phyloP scores from a whole-genome alignment of 1,140 invertebrate species.

The Drosophila pallidifrons region DNA sequence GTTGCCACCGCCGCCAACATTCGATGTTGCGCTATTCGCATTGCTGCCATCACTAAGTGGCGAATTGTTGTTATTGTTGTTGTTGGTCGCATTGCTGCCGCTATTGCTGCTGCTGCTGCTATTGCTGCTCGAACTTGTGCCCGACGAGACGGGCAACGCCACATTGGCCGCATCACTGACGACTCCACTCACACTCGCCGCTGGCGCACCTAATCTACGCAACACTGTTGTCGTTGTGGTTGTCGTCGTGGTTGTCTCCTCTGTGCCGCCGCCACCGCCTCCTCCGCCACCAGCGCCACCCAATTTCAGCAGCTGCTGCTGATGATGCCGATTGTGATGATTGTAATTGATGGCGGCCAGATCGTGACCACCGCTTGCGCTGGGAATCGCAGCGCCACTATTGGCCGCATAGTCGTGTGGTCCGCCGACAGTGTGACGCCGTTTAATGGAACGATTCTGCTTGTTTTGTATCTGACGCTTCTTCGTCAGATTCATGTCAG shows the following conservation, averaged over 20 bases:
- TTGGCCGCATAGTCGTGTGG: constrained; percentile 90
- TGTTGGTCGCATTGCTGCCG: constrained; percentile 13
- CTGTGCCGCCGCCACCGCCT: constrained; percentile 39
- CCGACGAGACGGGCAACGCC: constrained; percentile 20
- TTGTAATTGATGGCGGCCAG: constrained; percentile 72
- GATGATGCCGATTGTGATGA: constrained; percentile 72
- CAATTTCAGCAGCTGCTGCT: constrained; percentile 68
- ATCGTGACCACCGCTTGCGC: constrained; percentile 44
- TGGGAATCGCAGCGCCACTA: constrained; percentile 15
- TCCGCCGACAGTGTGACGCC: constrained; percentile 96
- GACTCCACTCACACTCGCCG: constrained; percentile 4
- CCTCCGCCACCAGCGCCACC: constrained; percentile 40
- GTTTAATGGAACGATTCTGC: constrained; percentile 90
- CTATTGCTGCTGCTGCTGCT: constrained; percentile 28
- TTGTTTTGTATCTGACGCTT: constrained; percentile 88
- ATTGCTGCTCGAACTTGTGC: constrained; percentile 12
- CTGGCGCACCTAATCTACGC: constrained; percentile 51
- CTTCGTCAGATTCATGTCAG: constrained; percentile 91
- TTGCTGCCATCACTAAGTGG: constrained; percentile 74
- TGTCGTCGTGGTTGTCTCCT: constrained; percentile 71
- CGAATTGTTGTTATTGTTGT: constrained; percentile 74
- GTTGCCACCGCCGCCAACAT: constrained; percentile 10
- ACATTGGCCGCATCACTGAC: constrained; percentile 33
- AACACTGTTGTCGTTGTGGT: constrained; percentile 71
- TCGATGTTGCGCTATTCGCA: constrained; percentile 41